phyloP scores from a whole-genome alignment of 2,797 vertebrate species.

The Periparus ater region DNA sequence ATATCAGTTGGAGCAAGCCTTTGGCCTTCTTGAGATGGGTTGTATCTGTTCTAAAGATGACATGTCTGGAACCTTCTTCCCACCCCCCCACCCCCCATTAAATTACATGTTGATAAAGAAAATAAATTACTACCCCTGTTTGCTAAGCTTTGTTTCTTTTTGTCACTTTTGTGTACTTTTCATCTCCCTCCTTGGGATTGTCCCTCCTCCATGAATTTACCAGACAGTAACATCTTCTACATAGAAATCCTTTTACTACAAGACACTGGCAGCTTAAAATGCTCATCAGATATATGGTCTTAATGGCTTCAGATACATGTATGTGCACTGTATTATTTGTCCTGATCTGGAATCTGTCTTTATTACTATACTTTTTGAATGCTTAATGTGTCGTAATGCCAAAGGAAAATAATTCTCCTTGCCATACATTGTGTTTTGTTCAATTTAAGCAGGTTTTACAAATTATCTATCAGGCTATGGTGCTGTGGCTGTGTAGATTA shows the following conservation, averaged over 20 bases:
- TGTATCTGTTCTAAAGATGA: background rate
- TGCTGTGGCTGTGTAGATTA: background rate
- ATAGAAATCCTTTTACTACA: background rate
- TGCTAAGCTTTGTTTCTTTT: background rate
- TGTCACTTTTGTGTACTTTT: background rate
- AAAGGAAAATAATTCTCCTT: background rate
- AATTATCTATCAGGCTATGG: background rate
- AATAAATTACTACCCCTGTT: background rate
- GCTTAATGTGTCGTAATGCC: background rate
- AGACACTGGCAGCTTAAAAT: background rate
- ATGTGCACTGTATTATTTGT: background rate
- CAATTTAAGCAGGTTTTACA: background rate
- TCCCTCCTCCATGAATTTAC: background rate
- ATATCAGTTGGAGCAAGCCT: background rate
- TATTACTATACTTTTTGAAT: background rate
- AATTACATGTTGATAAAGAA: background rate
- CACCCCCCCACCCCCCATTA: fast-evolving
- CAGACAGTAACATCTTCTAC: background rate
- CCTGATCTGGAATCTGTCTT: background rate
- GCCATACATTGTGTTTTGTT: background rate
- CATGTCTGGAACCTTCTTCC: background rate
- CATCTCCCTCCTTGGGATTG: fast-evolving
- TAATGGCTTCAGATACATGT: background rate
- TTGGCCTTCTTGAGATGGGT: background rate
- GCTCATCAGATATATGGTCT: background rate